Evolutionary conservation across 2,113 vertebrate genomes (phyloP).

Genomic region (Ageneiosus marmoratus): DNA sequence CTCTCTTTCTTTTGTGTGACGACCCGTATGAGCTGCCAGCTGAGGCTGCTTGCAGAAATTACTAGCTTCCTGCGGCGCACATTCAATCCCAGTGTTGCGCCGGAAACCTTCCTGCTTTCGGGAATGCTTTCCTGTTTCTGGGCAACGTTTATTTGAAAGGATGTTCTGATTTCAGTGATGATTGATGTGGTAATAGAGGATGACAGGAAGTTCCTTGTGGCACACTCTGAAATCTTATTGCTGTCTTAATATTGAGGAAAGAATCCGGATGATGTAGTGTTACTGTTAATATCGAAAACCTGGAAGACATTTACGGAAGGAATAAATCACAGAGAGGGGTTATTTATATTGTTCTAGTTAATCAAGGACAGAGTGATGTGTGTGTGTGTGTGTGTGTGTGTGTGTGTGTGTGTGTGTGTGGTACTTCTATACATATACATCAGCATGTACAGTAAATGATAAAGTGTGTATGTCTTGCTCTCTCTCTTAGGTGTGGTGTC

Average conservation of each 20-base stretch:
- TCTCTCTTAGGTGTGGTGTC: slow-evolving; percentile 79
- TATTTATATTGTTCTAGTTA: neutral
- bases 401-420: no score
- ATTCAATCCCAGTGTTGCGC: neutral
- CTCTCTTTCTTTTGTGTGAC: neutral
- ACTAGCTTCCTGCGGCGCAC: neutral
- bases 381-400: neutral
- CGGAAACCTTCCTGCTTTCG: neutral
- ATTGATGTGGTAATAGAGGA: neutral
- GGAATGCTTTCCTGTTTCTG: neutral
- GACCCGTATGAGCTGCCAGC: neutral
- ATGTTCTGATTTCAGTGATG: neutral
- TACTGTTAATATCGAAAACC: neutral
- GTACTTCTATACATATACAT: no score
- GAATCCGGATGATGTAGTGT: neutral
- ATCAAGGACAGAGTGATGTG: neutral
- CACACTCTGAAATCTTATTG: neutral
- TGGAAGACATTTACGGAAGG: neutral
- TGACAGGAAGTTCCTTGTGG: neutral
- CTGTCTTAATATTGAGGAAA: neutral
- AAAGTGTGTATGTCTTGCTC: neutral
- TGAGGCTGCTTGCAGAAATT: neutral
- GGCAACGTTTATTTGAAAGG: neutral
- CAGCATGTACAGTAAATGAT: no score
- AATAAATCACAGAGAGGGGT: neutral